phyloP scores from a whole-genome alignment of 2,797 vertebrate genomes.

The Schizothorax lantsangensis region DNA sequence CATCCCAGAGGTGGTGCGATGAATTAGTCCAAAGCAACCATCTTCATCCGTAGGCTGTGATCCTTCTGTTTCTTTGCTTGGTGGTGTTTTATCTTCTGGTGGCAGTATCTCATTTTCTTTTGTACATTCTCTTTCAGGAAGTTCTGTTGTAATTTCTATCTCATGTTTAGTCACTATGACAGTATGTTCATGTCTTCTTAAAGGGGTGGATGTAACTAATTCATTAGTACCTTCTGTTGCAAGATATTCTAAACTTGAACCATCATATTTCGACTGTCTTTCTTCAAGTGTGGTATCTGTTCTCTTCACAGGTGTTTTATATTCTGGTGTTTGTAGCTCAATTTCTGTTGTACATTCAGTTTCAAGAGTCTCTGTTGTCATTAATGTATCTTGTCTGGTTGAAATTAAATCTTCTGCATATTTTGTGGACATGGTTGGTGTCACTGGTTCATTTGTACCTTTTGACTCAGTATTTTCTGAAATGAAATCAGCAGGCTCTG shows the following conservation, averaged over 20 bases:
- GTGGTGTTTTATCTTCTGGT: not conserved
- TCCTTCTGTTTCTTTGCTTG: not conserved
- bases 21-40: slow-evolving; percentile 42
- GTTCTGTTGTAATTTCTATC: not conserved
- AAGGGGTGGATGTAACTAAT: not conserved
- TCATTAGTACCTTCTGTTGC: not conserved
- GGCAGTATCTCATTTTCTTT: not conserved
- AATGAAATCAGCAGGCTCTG: too few species aligned
- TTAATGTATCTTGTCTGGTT: not conserved
- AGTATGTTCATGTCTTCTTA: not conserved
- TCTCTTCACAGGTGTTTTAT: not conserved
- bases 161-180: not conserved
- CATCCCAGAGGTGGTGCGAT: slow-evolving; percentile 32
- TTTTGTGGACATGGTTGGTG: too few species aligned
- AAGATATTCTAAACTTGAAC: not conserved
- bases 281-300: not conserved
- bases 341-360: slow-evolving; percentile 32
- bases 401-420: not conserved
- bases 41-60: not conserved
- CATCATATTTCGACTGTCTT: not conserved
- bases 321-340: not conserved
- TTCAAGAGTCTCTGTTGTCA: not conserved
- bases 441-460: too few species aligned
- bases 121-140: not conserved
- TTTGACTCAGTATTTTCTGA: too few species aligned